Conservation (phyloP, 2,888 invertebrate genomes). For the Leucophenga montana region DNA sequence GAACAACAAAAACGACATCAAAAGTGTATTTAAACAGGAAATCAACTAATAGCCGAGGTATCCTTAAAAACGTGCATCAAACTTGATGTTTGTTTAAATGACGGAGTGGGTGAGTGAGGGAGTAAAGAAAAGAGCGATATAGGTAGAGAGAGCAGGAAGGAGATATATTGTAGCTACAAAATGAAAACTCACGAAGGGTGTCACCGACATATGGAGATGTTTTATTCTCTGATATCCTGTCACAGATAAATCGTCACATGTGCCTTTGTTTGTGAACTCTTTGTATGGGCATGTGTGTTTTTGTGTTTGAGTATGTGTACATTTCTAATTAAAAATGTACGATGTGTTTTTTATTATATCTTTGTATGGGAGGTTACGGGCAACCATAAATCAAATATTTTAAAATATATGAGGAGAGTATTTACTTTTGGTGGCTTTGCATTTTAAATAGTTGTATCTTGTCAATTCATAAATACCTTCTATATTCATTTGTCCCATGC, state of each 20-base stretch:
- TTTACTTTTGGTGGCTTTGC: not conserved
- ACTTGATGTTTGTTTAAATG: conserved; percentile 28
- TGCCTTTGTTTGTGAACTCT: conserved; percentile 38
- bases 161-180: not conserved
- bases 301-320: conserved; percentile 40
- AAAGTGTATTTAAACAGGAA: conserved; percentile 30
- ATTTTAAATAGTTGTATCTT: too few relatives aligned
- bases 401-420: not conserved
- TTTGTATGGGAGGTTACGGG: not conserved
- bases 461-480: too few relatives aligned
- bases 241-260: conserved; percentile 61
- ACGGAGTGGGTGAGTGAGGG: not conserved
- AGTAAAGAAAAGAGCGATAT: not conserved
- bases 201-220: not conserved
- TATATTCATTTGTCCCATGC: too few relatives aligned
- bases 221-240: conserved; percentile 49
- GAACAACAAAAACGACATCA: conserved; percentile 17
- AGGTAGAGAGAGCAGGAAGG: not conserved
- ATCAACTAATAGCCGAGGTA: conserved; percentile 56
- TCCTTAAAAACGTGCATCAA: conserved; percentile 34
- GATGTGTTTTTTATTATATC: not conserved
- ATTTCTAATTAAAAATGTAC: conserved; percentile 65
- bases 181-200: conserved; percentile 1
- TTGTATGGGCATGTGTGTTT: conserved; percentile 29
- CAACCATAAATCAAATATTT: conserved; percentile 25